Percentiles rank a stretch among this genome's conserved stretches.
Evolutionary conservation across 2,888 invertebrate species (phyloP).

Genomic region (Chaetogeoica ovagalla): DNA sequence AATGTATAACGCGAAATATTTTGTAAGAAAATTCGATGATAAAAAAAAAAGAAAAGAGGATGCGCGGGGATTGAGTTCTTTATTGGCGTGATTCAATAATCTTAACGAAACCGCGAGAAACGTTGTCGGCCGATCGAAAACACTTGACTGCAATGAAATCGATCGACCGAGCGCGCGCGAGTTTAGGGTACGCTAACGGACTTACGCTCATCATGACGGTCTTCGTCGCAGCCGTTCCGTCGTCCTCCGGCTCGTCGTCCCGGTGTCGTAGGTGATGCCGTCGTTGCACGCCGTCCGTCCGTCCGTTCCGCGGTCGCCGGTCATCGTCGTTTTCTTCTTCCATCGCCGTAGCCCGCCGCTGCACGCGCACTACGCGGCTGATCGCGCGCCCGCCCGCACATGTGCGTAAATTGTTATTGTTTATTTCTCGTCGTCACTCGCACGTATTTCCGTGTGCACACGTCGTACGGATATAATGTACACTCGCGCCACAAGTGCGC

Average conservation of each 20-base stretch:
- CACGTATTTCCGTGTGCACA: neutral
- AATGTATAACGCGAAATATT: too few relatives aligned
- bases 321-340: slow-evolving; percentile 47
- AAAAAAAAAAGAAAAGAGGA: too few relatives aligned
- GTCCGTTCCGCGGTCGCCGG: slow-evolving; percentile 21
- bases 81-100: too few relatives aligned
- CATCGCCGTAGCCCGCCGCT: neutral
- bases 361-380: too few relatives aligned
- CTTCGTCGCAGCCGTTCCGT: neutral
- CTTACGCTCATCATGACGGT: slow-evolving; percentile 47
- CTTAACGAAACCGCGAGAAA: too few relatives aligned
- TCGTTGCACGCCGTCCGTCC: neutral
- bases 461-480: neutral
- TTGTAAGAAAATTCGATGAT: too few relatives aligned
- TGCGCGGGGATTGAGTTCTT: too few relatives aligned
- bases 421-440: neutral
- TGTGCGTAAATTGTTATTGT: slow-evolving; percentile 24
- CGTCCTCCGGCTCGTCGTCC: too few relatives aligned
- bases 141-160: too few relatives aligned
- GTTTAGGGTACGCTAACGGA: neutral
- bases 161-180: too few relatives aligned
- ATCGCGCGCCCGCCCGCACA: slow-evolving; percentile 28
- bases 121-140: too few relatives aligned
- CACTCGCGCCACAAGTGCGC: too few relatives aligned
- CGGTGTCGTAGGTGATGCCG: neutral